Conservation (phyloP, 2,888 invertebrate species). For the Zygaena filipendulae region DNA sequence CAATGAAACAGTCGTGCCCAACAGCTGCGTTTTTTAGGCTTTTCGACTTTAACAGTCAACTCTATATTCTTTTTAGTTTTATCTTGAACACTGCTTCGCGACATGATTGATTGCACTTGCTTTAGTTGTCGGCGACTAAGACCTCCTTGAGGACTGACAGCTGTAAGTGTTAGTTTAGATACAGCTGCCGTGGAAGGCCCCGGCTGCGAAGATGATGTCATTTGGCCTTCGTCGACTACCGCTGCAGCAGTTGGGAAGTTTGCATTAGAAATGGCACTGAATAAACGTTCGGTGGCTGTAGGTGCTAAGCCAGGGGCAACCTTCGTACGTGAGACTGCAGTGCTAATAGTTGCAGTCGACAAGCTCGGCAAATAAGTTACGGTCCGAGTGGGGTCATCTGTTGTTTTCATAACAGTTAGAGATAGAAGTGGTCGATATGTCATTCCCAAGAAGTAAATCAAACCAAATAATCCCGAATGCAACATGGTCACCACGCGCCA, state of each 20-base stretch:
- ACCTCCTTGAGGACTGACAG: constrained; percentile 32
- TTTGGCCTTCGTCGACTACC: constrained; percentile 30
- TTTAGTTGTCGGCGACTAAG: constrained; percentile 40
- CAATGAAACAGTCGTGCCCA: constrained; percentile 39
- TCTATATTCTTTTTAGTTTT: constrained; percentile 26
- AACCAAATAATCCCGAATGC: constrained; percentile 42
- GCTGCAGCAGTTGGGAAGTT: constrained; percentile 47
- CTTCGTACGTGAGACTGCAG: constrained; percentile 23
- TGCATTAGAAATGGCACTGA: constrained; percentile 29
- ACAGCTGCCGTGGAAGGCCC: constrained; percentile 33
- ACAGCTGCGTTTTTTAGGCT: constrained; percentile 28
- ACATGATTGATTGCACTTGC: constrained; percentile 44
- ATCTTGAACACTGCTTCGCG: constrained; percentile 29
- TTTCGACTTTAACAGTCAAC: constrained; percentile 23
- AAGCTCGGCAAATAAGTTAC: constrained; percentile 51
- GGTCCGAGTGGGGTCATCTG: constrained; percentile 41
- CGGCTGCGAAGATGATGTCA: constrained; percentile 21
- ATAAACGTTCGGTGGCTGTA: constrained; percentile 29
- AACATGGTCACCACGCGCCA: constrained; percentile 45
- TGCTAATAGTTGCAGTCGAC: constrained; percentile 23
- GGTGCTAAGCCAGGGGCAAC: constrained; percentile 21
- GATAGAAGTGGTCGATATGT: constrained; percentile 43
- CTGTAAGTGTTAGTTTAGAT: constrained; percentile 38
- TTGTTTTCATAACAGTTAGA: constrained; percentile 35
- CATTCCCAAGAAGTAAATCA: constrained; percentile 43